These are phyloP conservation scores for Zaprionus davidi DNA, from an alignment of 1,140 invertebrate species.

Conservation along the genomic window DNA sequence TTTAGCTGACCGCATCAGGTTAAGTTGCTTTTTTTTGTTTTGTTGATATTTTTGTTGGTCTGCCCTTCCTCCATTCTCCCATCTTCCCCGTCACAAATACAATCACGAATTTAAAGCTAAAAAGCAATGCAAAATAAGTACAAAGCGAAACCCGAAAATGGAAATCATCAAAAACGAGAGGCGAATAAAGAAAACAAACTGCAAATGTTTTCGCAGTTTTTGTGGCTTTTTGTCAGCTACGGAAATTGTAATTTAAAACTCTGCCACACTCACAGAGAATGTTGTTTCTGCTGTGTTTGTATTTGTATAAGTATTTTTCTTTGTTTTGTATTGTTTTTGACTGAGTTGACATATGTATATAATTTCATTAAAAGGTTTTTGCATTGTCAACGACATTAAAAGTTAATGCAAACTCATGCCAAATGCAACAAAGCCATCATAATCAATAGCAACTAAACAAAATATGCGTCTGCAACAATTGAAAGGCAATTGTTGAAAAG, in stretches of 20 bases:
- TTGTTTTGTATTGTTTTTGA: constrained; percentile 20
- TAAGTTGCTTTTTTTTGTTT: not conserved
- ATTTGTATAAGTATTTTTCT: constrained; percentile 8
- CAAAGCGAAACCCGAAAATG: constrained; percentile 48
- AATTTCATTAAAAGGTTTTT: constrained; percentile 70
- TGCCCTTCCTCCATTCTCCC: not conserved
- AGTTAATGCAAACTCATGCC: constrained; percentile 33
- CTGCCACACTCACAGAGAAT: not conserved
- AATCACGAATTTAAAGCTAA: constrained; percentile 57
- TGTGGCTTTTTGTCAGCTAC: constrained; percentile 46
- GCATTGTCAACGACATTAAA: constrained; percentile 49
- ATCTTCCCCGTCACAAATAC: not conserved
- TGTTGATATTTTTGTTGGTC: constrained; percentile 1
- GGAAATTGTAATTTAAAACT: constrained; percentile 76
- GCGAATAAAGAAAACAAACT: constrained; percentile 3
- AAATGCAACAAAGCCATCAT: constrained; percentile 19
- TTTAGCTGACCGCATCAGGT: constrained; percentile 65
- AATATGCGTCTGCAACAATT: not conserved
- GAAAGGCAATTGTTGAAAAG: not conserved
- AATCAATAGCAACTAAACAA: constrained; percentile 43
- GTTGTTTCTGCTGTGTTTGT: not conserved
- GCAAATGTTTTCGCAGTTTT: constrained; percentile 35
- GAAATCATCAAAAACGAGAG: constrained; percentile 38
- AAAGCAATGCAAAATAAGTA: constrained; percentile 64
- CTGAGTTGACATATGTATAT: constrained; percentile 49